Percentiles rank a stretch among this genome's conserved stretches.
These are phyloP conservation scores for Lycaon pictus DNA, from an alignment of 2,113 vertebrate genomes.

Conservation along the genomic window DNA sequence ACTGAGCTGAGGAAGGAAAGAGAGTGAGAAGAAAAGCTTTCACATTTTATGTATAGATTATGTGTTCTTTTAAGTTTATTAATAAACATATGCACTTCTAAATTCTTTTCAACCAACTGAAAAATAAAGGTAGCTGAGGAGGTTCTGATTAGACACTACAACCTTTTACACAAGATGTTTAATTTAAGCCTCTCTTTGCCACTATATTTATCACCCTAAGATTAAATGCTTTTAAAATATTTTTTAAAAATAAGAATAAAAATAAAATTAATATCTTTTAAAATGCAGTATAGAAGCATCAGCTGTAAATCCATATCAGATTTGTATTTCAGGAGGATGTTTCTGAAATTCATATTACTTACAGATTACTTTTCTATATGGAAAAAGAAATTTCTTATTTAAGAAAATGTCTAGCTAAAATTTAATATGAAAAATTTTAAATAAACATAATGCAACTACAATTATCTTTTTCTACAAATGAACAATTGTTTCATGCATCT, in stretches of 20 bases:
- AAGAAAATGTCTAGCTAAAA: conserved; percentile 57
- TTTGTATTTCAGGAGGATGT: background rate
- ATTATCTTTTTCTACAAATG: background rate
- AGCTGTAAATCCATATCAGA: background rate
- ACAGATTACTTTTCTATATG: background rate
- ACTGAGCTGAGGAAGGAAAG: background rate
- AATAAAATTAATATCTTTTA: background rate
- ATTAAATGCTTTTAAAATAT: background rate
- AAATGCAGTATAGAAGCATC: background rate
- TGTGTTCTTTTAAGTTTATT: conserved; percentile 24
- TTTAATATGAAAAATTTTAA: conserved; percentile 54
- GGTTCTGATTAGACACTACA: background rate
- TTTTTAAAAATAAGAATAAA: background rate
- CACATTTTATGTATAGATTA: background rate
- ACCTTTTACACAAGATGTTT: background rate
- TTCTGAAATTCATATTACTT: conserved; percentile 7
- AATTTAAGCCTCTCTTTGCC: conserved; percentile 26
- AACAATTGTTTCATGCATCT: background rate
- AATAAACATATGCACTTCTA: conserved; percentile 1
- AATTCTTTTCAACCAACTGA: conserved; percentile 34
- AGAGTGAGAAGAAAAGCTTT: background rate
- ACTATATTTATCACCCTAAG: background rate
- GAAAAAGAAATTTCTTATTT: conserved; percentile 5
- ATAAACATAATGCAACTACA: background rate
- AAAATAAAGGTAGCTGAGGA: background rate